These are phyloP conservation scores for Brachirus orientalis DNA, from an alignment of 2,113 vertebrate genomes.

Conservation along the genomic window DNA sequence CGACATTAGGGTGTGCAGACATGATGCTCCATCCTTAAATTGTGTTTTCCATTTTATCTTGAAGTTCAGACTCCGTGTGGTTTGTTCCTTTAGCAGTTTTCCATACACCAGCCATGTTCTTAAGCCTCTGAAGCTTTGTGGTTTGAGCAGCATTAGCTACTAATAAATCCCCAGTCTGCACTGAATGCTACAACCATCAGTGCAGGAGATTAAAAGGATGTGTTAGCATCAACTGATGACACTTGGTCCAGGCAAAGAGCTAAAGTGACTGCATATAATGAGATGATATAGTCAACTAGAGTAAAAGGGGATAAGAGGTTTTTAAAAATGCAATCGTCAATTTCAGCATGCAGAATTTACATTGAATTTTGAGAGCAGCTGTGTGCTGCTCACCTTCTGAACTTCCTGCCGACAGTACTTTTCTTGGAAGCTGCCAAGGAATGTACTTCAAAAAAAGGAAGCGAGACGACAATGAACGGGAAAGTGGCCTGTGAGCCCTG, in stretches of 20 bases:
- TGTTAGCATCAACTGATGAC: constrained; percentile 28
- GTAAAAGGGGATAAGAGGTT: background rate
- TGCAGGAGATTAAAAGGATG: constrained; percentile 32
- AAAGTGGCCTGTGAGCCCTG: constrained; percentile 23
- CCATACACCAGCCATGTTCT: constrained; percentile 15
- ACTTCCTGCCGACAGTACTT: constrained; percentile 44
- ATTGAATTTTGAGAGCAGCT: constrained; percentile 11
- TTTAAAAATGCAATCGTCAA: constrained; percentile 1
- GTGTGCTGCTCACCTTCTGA: constrained; percentile 14
- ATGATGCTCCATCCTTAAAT: background rate
- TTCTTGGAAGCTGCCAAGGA: constrained; percentile 40
- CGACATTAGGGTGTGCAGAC: background rate
- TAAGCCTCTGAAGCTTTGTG: constrained; percentile 24
- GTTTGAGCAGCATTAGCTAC: constrained; percentile 21
- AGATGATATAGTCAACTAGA: background rate
- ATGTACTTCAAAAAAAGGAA: constrained; percentile 17
- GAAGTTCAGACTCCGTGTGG: background rate
- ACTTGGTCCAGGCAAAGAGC: constrained; percentile 15
- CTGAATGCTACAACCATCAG: constrained; percentile 12
- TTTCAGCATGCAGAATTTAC: constrained; percentile 7
- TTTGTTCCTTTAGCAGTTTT: constrained; percentile 19
- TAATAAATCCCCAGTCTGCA: constrained; percentile 25
- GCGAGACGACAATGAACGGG: constrained; percentile 44
- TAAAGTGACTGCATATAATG: background rate
- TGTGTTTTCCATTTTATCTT: background rate